A percentile compares a stretch with the other conserved stretches of the same genome.
Conservation (phyloP, 1,140 invertebrate genomes). For the Aphaenogaster floridana region DNA sequence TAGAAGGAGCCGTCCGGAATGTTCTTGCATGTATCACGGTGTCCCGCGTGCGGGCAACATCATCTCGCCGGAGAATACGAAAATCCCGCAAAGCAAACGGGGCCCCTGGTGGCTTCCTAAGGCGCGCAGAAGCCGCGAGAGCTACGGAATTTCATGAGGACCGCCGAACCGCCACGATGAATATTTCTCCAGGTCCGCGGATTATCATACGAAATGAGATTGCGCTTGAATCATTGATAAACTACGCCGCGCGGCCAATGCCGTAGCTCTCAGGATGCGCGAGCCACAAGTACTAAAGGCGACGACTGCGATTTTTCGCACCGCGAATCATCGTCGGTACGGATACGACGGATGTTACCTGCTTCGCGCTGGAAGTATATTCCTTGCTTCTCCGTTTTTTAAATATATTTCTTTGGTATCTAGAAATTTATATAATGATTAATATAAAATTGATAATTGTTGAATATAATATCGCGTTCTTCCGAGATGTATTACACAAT, state of each 20-base stretch:
- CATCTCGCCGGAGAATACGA: conserved; percentile 66
- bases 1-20: conserved; percentile 63
- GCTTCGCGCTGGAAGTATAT: background rate
- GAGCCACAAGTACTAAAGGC: conserved; percentile 39
- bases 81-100: conserved; percentile 55
- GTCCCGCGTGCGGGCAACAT: conserved; percentile 40
- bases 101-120: conserved; percentile 63
- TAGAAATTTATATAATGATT: background rate
- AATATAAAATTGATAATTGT: background rate
- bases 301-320: conserved; percentile 75
- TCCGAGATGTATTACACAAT: background rate
- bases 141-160: conserved; percentile 70
- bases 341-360: background rate
- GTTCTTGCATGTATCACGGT: conserved; percentile 78
- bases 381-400: background rate
- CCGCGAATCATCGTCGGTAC: conserved; percentile 32
- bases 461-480: background rate
- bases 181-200: conserved; percentile 81
- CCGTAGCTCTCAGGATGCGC: conserved; percentile 31
- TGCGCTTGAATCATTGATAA: conserved; percentile 82
- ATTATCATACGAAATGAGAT: conserved; percentile 84
- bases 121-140: conserved; percentile 55
- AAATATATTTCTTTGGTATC: background rate
- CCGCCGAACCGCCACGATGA: conserved; percentile 79
- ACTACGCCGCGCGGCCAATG: conserved; percentile 47